Base-by-base conservation (phyloP, 1,140 invertebrate species). In the Apis laboriosa region DNA sequence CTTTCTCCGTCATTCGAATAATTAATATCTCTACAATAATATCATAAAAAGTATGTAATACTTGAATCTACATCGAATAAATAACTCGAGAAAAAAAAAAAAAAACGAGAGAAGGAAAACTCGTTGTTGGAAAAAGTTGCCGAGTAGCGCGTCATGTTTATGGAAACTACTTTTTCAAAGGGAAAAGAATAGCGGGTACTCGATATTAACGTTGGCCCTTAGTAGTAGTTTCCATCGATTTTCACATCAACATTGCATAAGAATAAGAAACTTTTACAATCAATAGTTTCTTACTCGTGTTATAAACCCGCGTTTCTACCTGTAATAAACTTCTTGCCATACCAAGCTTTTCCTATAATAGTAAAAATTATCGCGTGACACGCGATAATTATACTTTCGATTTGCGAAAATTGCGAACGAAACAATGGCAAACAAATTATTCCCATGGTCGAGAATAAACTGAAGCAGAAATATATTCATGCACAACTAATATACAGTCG, bases 91-190 rank as follows among this genome's bases (percentile, higher is more conserved):
- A 7, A 55, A 9, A 12, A 55, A 55, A 43, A 13, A 51, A 64
- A 67, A 49, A 51, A 28, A n/a, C 24, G 28, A 49, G 13, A 19
- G 21, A 28, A 1, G 34, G n/a, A 17, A 67, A 81, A 76, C 24
- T 83, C 58, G 53, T 70, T 67, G 56, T 58, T 51, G 60, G 53
- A 63, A 51, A 83, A 83, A 9, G 61, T 83, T 15, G 34, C 9
- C 28, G 34, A 43, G 9, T 13, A 7, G 24, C 17, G 15, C 66
- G 51, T 71, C 67, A 53, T 64, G 81, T 83, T 78, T 78, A 78
- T 78, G 60, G 58, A 83, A 83, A 70, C 49, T 64, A 55, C 43
- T 77, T 83, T 77, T 83, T 77, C 67, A 78, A 63, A 78, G 68
- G 51, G 51, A 58, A 71, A 77, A 43, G 1, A 63, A 68, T n/a